phyloP scores from a whole-genome alignment of 2,888 invertebrate genomes.

The Yponomeuta cagnagella region DNA sequence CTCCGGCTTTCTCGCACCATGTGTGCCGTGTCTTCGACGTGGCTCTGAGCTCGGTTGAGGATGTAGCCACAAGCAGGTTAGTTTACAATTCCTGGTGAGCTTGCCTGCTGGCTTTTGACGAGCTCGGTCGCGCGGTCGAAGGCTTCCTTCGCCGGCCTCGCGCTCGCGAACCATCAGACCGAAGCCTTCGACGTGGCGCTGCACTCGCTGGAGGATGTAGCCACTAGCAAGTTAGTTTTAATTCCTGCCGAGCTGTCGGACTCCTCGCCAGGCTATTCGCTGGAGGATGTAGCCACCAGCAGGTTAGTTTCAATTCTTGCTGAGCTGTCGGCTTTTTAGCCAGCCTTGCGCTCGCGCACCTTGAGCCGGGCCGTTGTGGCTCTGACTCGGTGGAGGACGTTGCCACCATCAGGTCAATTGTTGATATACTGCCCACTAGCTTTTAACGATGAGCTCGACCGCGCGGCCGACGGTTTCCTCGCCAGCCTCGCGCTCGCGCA shows the following conservation, averaged over 20 bases:
- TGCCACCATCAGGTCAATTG: neutral
- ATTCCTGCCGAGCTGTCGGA: too few species aligned
- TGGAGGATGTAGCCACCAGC: slow-evolving; percentile 54
- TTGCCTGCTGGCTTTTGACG: slow-evolving; percentile 75
- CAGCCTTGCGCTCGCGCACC: neutral
- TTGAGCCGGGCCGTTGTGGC: slow-evolving; percentile 67
- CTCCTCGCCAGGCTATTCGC: slow-evolving; percentile 31
- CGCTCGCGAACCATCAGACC: slow-evolving; percentile 64
- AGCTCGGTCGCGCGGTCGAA: slow-evolving; percentile 80
- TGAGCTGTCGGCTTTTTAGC: too few species aligned
- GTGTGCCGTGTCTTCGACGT: slow-evolving; percentile 67
- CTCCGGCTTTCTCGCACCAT: slow-evolving; percentile 77
- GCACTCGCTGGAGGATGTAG: slow-evolving; percentile 66
- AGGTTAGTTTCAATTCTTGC: slow-evolving; percentile 29
- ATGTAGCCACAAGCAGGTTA: slow-evolving; percentile 53
- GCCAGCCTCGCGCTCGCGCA: neutral
- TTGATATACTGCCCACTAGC: too few species aligned
- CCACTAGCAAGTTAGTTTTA: neutral
- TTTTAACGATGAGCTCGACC: too few species aligned
- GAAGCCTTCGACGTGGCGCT: slow-evolving; percentile 78
- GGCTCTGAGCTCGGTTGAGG: slow-evolving; percentile 75
- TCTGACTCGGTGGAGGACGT: slow-evolving; percentile 73
- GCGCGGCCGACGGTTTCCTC: too few species aligned
- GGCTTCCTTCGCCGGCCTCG: slow-evolving; percentile 79
- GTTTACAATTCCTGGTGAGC: neutral